These are phyloP conservation scores for Muscidifurax raptorellus DNA, from an alignment of 1,140 invertebrate species.

Conservation along the genomic window DNA sequence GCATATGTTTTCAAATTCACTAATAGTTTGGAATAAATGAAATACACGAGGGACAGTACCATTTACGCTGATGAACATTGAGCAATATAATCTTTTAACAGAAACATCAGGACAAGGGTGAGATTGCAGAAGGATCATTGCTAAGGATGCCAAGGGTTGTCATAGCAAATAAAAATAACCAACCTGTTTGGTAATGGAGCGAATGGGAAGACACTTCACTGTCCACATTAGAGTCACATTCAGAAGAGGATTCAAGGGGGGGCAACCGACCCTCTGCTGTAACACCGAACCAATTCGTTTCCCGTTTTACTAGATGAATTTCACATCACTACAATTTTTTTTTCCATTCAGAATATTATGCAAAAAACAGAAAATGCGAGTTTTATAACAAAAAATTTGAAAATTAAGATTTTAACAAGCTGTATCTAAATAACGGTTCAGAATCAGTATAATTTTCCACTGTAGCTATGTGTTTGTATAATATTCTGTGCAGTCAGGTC, in stretches of 20 bases:
- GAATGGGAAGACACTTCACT: slow-evolving; percentile 87
- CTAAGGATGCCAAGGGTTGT: slow-evolving; percentile 38
- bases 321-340: slow-evolving; percentile 10
- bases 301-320: slow-evolving; percentile 48
- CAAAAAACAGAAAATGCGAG: slow-evolving; percentile 39
- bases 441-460: not conserved
- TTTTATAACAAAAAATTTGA: slow-evolving; percentile 20
- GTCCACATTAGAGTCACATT: slow-evolving; percentile 84
- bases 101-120: slow-evolving; percentile 47
- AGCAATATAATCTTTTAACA: not conserved
- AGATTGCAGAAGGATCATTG: not conserved
- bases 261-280: slow-evolving; percentile 80
- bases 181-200: slow-evolving; percentile 85
- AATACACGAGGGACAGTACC: not conserved
- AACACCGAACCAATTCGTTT: slow-evolving; percentile 74
- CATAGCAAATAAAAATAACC: slow-evolving; percentile 75
- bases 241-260: slow-evolving; percentile 82
- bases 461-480: not conserved
- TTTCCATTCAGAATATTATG: slow-evolving; percentile 11
- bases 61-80: slow-evolving; percentile 7
- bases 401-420: not conserved
- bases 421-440: not conserved
- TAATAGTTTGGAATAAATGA: slow-evolving; percentile 11
- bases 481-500: slow-evolving; percentile 69
- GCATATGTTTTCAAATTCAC: slow-evolving; percentile 52